Evolutionary conservation across 2,797 vertebrate genomes (phyloP).

Genomic region (Hirundo rustica): DNA sequence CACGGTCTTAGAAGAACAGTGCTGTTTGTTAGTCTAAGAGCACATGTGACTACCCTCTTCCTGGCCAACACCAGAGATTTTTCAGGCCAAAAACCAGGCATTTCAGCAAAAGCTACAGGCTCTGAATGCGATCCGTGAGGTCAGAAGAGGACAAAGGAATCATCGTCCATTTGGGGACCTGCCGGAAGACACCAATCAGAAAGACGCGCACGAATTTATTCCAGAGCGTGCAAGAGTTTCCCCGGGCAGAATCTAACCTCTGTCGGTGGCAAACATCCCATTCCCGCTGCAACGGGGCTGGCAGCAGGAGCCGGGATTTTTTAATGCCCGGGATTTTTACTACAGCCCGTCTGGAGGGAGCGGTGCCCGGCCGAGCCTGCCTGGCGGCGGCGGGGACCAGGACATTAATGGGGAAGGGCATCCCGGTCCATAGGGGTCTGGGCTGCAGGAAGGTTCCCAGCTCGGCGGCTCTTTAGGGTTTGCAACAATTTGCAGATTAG

Average conservation of each 20-base stretch:
- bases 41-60: slow-evolving; percentile 61
- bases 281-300: not conserved
- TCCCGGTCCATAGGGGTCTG: slow-evolving; percentile 62
- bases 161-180: not conserved
- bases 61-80: slow-evolving; percentile 48
- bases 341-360: not conserved
- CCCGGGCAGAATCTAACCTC: not conserved
- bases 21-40: slow-evolving; percentile 69
- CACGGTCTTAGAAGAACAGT: slow-evolving; percentile 65
- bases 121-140: not conserved
- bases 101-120: slow-evolving; percentile 7
- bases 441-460: slow-evolving; percentile 58
- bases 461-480: slow-evolving; percentile 46
- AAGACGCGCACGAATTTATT: not conserved
- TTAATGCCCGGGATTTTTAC: not conserved
- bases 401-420: slow-evolving; percentile 56
- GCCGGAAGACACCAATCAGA: slow-evolving; percentile 28
- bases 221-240: not conserved
- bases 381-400: not conserved
- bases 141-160: slow-evolving; percentile 49
- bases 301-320: not conserved
- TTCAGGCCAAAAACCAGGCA: slow-evolving; percentile 25
- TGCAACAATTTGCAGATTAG: slow-evolving; percentile 68
- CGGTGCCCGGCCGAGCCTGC: not conserved
- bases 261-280: not conserved